phyloP scores from a whole-genome alignment of 2,797 vertebrate genomes.

The Eulemur albifrons region DNA sequence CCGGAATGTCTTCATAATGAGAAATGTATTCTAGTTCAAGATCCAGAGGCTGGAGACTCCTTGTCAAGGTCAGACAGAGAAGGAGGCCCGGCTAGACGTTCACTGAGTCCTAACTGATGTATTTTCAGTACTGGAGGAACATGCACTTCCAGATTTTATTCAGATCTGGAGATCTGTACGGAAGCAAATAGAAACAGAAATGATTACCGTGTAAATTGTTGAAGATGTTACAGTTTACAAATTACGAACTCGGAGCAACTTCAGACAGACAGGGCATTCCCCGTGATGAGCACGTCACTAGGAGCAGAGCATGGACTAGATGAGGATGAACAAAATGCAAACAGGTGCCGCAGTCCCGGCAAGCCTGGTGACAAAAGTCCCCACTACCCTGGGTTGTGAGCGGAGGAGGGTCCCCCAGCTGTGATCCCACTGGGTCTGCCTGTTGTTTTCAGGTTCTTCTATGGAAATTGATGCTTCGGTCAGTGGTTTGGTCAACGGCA shows the following conservation, averaged over 20 bases:
- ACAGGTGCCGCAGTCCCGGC: accelerated
- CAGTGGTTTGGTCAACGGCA: too few species aligned
- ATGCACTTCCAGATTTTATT: neutral
- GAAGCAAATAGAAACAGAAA: neutral
- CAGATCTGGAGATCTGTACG: neutral
- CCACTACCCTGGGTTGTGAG: accelerated
- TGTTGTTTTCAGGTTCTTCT: too few species aligned
- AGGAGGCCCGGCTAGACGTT: neutral
- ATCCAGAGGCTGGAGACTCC: neutral
- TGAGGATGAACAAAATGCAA: too few species aligned
- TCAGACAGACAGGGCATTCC: accelerated
- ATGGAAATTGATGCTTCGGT: neutral
- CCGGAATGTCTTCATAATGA: neutral
- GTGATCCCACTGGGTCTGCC: accelerated
- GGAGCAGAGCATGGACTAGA: accelerated
- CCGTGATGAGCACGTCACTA: neutral
- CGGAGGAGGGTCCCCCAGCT: accelerated
- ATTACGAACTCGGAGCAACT: accelerated
- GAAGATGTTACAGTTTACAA: neutral
- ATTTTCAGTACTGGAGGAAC: neutral
- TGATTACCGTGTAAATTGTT: neutral
- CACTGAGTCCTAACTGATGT: neutral
- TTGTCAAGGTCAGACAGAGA: neutral
- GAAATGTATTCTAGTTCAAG: neutral
- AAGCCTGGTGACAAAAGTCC: accelerated